Percentiles rank a stretch among this genome's conserved stretches.
phyloP scores from a whole-genome alignment of 2,888 invertebrate genomes.

The Monochamus alternatus region DNA sequence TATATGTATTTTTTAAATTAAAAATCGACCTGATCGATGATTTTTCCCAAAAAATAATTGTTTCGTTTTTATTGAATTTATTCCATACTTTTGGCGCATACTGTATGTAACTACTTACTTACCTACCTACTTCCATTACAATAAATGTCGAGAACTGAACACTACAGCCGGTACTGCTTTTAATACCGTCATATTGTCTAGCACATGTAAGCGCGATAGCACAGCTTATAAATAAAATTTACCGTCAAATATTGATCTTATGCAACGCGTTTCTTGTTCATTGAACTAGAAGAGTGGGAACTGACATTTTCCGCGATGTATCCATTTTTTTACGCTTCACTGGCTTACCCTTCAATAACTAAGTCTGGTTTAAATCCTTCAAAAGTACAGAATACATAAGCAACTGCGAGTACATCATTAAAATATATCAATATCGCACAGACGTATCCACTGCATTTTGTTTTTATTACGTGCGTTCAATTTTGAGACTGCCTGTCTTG shows the following conservation, averaged over 20 bases:
- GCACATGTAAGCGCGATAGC: constrained; percentile 15
- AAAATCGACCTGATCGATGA: no score
- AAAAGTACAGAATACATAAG: not conserved
- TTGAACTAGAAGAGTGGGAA: constrained; percentile 21
- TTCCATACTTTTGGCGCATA: no score
- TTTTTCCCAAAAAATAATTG: no score
- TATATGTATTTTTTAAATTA: no score
- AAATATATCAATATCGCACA: not conserved
- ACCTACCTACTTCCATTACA: no score
- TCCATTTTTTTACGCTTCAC: constrained; percentile 22
- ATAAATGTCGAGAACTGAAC: not conserved
- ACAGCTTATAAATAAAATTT: constrained; percentile 38
- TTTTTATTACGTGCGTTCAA: not conserved
- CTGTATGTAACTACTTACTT: no score
- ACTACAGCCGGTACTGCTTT: not conserved
- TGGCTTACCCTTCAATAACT: constrained; percentile 19
- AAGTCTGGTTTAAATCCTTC: constrained; percentile 6
- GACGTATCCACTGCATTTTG: not conserved
- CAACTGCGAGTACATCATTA: not conserved
- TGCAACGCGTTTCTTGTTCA: constrained; percentile 31
- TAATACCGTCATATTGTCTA: not conserved
- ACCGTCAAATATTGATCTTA: constrained; percentile 38
- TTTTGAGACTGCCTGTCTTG: not conserved
- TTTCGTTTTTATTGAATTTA: no score
- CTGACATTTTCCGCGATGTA: constrained; percentile 21